phyloP scores from a whole-genome alignment of 2,797 vertebrate species.

The Dicrostonyx torquatus region DNA sequence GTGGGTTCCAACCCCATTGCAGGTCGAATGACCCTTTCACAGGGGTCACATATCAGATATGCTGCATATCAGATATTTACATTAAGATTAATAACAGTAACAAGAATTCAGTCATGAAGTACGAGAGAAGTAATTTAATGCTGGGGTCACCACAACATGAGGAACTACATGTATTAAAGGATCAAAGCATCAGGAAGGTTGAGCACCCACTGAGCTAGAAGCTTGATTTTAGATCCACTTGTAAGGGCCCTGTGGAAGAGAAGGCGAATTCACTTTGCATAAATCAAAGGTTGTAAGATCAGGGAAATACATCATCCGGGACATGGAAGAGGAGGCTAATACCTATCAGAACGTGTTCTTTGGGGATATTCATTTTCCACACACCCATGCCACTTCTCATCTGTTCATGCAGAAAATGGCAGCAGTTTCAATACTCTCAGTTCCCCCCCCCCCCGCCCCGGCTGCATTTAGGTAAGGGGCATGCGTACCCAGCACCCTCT shows the following conservation, averaged over 20 bases:
- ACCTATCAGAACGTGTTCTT: not conserved
- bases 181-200: not conserved
- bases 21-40: not conserved
- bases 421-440: not conserved
- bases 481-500: conserved; percentile 8
- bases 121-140: not conserved
- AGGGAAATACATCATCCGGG: not conserved
- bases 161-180: not conserved
- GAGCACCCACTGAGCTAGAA: not conserved
- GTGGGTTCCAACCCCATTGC: not conserved
- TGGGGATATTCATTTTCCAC: conserved; percentile 26
- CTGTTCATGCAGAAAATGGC: conserved; percentile 51
- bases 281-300: not conserved
- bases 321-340: not conserved
- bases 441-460: not conserved
- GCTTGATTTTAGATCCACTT: not conserved
- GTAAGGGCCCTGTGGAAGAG: not conserved
- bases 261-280: conserved; percentile 9
- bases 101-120: not conserved
- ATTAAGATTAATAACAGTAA: not conserved
- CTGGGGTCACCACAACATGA: not conserved
- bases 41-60: too few relatives aligned
- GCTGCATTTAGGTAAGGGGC: conserved; percentile 5
- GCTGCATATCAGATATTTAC: not conserved
- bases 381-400: not conserved